A percentile compares a stretch with the other conserved stretches of the same genome.
phyloP scores from a whole-genome alignment of 1,140 invertebrate species.

The Aporrectodea caliginosa region DNA sequence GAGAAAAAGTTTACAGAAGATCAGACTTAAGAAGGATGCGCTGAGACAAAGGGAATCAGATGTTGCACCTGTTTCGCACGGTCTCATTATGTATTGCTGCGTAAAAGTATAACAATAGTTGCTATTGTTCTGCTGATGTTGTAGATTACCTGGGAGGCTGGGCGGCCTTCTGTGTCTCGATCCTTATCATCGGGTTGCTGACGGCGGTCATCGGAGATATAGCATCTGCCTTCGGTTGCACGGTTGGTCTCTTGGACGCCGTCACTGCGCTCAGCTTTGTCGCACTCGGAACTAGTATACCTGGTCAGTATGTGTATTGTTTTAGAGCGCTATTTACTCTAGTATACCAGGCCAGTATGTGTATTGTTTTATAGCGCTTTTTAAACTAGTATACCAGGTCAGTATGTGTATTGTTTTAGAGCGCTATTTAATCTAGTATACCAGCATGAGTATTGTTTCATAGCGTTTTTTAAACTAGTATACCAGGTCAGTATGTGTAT shows the following conservation, averaged over 20 bases:
- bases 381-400: too few species aligned
- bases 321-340: too few species aligned
- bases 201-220: slow-evolving; percentile 95
- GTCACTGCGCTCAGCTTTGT: slow-evolving; percentile 96
- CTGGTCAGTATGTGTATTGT: slow-evolving; percentile 72
- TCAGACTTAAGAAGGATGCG: too few species aligned
- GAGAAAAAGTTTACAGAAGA: too few species aligned
- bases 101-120: too few species aligned
- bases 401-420: too few species aligned
- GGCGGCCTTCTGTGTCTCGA: slow-evolving; percentile 87
- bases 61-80: neutral
- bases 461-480: too few species aligned
- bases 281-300: slow-evolving; percentile 91
- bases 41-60: too few species aligned
- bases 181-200: slow-evolving; percentile 86
- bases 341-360: too few species aligned
- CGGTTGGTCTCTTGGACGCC: slow-evolving; percentile 89
- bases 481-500: slow-evolving; percentile 78
- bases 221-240: slow-evolving; percentile 94
- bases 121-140: slow-evolving; percentile 6
- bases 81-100: neutral
- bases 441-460: too few species aligned
- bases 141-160: slow-evolving; percentile 65
- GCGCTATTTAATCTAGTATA: too few species aligned
- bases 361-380: too few species aligned